Percentiles rank a stretch among this genome's conserved stretches.
Conservation (phyloP, 2,888 invertebrate genomes). For the Spicauda simplicius region DNA sequence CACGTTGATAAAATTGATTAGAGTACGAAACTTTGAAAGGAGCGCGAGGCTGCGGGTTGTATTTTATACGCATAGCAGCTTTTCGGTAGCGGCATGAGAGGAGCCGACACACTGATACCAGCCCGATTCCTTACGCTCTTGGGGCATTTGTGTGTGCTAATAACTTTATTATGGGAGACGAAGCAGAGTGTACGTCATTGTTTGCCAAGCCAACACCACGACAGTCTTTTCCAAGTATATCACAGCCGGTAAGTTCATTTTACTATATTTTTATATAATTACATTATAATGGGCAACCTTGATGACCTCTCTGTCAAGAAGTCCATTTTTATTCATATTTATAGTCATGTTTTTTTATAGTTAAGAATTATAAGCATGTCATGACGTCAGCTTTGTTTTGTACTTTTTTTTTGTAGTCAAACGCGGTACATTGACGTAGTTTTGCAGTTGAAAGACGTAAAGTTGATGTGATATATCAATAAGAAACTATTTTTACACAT, state of each 20-base stretch:
- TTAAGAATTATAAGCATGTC: too few species aligned
- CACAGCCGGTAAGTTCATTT: slow-evolving; percentile 80
- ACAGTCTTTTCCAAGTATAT: slow-evolving; percentile 82
- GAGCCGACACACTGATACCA: slow-evolving; percentile 83
- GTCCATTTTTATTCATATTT: slow-evolving; percentile 16
- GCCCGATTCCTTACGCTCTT: slow-evolving; percentile 89
- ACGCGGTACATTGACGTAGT: too few species aligned
- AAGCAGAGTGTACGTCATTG: slow-evolving; percentile 82
- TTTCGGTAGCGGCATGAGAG: slow-evolving; percentile 67
- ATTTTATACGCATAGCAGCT: slow-evolving; percentile 14
- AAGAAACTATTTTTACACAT: too few species aligned
- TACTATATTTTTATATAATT: neutral
- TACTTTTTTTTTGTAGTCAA: too few species aligned
- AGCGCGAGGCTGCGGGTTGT: slow-evolving; percentile 2
- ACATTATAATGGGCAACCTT: neutral
- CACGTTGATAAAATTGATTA: neutral
- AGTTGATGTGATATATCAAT: too few species aligned
- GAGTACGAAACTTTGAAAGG: neutral
- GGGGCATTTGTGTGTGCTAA: slow-evolving; percentile 88
- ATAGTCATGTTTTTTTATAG: neutral
- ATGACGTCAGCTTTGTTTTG: too few species aligned
- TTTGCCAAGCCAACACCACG: slow-evolving; percentile 78
- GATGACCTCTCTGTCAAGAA: slow-evolving; percentile 21
- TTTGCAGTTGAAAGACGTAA: too few species aligned
- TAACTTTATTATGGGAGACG: slow-evolving; percentile 88